Percentiles rank a stretch among this genome's conserved stretches.
Evolutionary conservation across 2,113 vertebrate genomes (phyloP).

Genomic region (Caranx melampygus): DNA sequence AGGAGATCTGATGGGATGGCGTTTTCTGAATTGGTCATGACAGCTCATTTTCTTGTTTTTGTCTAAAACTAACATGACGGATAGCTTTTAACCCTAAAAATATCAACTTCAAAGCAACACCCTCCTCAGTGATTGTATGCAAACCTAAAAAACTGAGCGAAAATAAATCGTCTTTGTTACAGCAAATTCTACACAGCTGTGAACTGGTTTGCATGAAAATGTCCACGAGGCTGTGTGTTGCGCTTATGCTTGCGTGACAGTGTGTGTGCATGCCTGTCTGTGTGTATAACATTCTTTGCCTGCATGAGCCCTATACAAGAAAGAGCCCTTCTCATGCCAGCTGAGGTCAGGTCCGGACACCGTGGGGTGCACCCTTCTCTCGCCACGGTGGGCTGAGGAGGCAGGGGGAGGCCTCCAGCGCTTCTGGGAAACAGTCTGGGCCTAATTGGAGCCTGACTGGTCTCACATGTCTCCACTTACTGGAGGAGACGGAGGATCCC

Average conservation of each 20-base stretch:
- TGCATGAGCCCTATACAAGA: conserved; percentile 31
- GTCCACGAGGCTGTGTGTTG: neutral
- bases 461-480: conserved; percentile 82
- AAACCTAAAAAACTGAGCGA: conserved; percentile 20
- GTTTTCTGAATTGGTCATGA: neutral
- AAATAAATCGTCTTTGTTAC: neutral
- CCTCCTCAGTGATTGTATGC: neutral
- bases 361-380: conserved; percentile 66
- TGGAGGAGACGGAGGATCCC: conserved; percentile 68
- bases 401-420: conserved; percentile 65
- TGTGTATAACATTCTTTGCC: conserved; percentile 46
- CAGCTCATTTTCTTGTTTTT: neutral
- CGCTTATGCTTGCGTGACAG: conserved; percentile 32
- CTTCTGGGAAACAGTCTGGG: conserved; percentile 80
- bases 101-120: neutral
- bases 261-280: neutral
- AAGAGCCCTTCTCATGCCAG: conserved; percentile 42
- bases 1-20: neutral
- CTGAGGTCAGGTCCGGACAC: conserved; percentile 72
- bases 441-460: conserved; percentile 76
- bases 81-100: neutral
- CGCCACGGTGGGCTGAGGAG: conserved; percentile 57
- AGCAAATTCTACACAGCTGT: conserved; percentile 31
- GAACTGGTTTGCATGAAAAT: conserved; percentile 16
- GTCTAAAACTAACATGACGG: neutral